phyloP scores from a whole-genome alignment of 2,797 vertebrate genomes.

The Eurystomus glaucurus region DNA sequence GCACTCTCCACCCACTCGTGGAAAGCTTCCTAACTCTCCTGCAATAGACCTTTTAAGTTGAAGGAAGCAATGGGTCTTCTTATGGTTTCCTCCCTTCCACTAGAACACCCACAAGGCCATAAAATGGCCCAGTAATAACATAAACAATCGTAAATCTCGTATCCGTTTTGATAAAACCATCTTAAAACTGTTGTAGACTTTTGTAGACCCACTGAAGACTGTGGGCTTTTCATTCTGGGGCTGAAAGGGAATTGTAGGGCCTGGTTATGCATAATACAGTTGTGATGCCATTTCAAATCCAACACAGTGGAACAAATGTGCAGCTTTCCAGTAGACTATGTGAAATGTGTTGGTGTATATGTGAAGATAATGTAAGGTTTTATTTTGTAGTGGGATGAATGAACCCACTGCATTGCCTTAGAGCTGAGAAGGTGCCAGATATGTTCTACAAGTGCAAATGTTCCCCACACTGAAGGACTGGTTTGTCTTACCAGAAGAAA shows the following conservation, averaged over 20 bases:
- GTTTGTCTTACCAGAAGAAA: background rate
- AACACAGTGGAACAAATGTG: background rate
- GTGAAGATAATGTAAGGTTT: background rate
- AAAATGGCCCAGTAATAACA: background rate
- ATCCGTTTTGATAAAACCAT: background rate
- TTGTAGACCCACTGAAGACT: background rate
- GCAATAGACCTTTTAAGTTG: background rate
- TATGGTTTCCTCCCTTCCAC: background rate
- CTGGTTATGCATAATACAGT: background rate
- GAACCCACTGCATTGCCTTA: background rate
- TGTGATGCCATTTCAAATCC: background rate
- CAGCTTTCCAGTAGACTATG: background rate
- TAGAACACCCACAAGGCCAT: background rate
- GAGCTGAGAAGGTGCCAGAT: background rate
- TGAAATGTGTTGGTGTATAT: background rate
- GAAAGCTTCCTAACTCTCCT: background rate
- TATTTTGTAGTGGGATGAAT: background rate
- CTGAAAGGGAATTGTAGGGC: background rate
- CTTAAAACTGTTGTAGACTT: background rate
- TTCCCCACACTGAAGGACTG: background rate
- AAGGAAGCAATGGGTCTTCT: background rate
- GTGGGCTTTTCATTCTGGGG: background rate
- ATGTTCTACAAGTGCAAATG: background rate
- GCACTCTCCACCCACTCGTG: background rate
- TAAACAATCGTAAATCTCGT: background rate